These are phyloP conservation scores for Octopus sinensis DNA, from an alignment of 1,140 invertebrate genomes.

Conservation along the genomic window DNA sequence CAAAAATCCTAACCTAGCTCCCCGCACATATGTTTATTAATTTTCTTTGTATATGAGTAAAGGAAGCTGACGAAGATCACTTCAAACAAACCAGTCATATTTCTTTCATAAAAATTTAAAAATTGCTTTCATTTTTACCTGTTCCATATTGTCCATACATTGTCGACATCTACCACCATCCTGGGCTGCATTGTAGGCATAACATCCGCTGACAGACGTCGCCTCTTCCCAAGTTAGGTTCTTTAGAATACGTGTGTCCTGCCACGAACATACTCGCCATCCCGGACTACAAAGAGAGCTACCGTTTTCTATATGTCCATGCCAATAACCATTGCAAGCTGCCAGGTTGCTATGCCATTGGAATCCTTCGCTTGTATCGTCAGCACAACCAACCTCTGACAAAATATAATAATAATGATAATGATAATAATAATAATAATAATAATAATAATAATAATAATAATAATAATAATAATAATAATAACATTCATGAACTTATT, in stretches of 20 bases:
- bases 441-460: no score
- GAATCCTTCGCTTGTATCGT: slow-evolving; percentile 33
- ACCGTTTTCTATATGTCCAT: slow-evolving; percentile 47
- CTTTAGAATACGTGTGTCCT: slow-evolving; percentile 36
- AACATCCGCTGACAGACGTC: slow-evolving; percentile 44
- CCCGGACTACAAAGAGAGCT: slow-evolving; percentile 43
- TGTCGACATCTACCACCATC: slow-evolving; percentile 49
- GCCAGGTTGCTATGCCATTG: slow-evolving; percentile 27
- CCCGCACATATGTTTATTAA: no score
- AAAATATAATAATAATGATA: no score
- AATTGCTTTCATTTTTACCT: slow-evolving; percentile 25
- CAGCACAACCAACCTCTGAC: slow-evolving; percentile 39
- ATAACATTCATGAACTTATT: no score
- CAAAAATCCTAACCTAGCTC: no score
- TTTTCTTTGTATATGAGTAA: no score
- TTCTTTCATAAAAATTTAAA: no score
- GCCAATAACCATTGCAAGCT: slow-evolving; percentile 47
- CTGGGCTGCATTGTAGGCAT: slow-evolving; percentile 52
- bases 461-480: no score
- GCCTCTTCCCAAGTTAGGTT: slow-evolving; percentile 49
- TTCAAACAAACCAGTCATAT: no score
- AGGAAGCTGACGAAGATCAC: no score
- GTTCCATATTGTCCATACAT: slow-evolving; percentile 38
- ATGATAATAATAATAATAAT: no score
- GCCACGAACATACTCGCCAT: slow-evolving; percentile 50